phyloP scores from a whole-genome alignment of 2,113 vertebrate species.

The Colossoma macropomum region DNA sequence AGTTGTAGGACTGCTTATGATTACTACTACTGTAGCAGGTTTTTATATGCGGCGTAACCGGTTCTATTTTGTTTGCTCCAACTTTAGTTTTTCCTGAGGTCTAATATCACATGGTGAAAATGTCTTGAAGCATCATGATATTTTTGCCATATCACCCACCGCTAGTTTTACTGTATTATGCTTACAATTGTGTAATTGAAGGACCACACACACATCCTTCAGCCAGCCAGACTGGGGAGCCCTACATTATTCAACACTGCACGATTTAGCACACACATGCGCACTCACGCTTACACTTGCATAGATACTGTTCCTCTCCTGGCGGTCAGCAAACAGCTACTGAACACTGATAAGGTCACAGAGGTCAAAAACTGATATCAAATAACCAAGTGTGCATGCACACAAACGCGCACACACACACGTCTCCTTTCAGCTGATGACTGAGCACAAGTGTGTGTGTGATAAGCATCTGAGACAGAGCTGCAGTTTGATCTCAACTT shows the following conservation, averaged over 20 bases:
- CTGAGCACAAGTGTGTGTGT: neutral
- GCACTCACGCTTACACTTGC: no score
- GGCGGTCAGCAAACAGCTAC: neutral
- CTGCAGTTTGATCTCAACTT: neutral
- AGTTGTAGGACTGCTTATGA: no score
- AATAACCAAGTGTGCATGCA: slow-evolving; percentile 7
- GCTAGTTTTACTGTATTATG: no score
- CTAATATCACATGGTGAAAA: no score
- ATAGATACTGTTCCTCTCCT: no score
- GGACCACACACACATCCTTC: no score
- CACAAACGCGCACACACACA: neutral
- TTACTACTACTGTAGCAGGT: no score
- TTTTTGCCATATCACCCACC: no score
- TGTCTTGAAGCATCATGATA: no score
- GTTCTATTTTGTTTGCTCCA: no score
- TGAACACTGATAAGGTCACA: slow-evolving; percentile 18
- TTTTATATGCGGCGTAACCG: no score
- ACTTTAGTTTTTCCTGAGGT: no score
- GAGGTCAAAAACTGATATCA: slow-evolving; percentile 4
- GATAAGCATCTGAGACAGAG: slow-evolving; percentile 1
- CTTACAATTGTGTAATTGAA: neutral
- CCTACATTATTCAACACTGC: neutral
- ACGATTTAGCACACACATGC: neutral
- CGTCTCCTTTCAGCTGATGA: neutral
- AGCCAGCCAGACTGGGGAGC: neutral